These are phyloP conservation scores for Phengaris alcon DNA, from an alignment of 2,888 invertebrate genomes.

Conservation along the genomic window DNA sequence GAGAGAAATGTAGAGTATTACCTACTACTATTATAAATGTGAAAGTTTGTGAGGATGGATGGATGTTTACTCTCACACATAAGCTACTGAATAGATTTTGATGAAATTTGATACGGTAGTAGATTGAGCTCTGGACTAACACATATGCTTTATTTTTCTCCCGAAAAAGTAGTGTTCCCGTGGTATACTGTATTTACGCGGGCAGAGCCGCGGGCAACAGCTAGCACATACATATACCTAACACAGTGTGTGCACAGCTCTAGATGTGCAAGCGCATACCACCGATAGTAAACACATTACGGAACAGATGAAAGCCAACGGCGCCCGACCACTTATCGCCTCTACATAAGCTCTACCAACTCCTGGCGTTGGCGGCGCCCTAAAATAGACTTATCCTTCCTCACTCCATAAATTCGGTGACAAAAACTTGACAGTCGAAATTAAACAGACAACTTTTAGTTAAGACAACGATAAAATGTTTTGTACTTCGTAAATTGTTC, in stretches of 20 bases:
- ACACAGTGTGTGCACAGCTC: constrained; percentile 33
- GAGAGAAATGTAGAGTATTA: no score
- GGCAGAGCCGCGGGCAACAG: no score
- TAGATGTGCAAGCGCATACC: constrained; percentile 51
- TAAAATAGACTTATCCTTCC: constrained; percentile 58
- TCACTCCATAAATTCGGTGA: constrained; percentile 31
- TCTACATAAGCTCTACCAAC: constrained; percentile 57
- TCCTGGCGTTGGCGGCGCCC: constrained; percentile 68
- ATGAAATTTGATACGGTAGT: no score
- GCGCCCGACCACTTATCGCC: constrained; percentile 72
- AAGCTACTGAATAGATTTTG: no score
- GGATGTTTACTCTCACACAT: no score
- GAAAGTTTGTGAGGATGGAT: no score
- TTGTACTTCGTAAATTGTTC: neutral
- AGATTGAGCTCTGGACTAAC: no score
- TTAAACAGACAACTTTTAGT: constrained; percentile 5
- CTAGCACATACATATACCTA: neutral
- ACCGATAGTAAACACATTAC: constrained; percentile 59
- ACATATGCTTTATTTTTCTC: no score
- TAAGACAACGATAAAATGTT: neutral
- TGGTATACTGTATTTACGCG: no score
- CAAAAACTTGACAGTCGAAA: constrained; percentile 2
- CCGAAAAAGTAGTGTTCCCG: no score
- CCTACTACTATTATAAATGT: no score
- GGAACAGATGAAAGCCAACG: constrained; percentile 68